phyloP scores from a whole-genome alignment of 2,797 vertebrate species.

The Megaceryle alcyon region DNA sequence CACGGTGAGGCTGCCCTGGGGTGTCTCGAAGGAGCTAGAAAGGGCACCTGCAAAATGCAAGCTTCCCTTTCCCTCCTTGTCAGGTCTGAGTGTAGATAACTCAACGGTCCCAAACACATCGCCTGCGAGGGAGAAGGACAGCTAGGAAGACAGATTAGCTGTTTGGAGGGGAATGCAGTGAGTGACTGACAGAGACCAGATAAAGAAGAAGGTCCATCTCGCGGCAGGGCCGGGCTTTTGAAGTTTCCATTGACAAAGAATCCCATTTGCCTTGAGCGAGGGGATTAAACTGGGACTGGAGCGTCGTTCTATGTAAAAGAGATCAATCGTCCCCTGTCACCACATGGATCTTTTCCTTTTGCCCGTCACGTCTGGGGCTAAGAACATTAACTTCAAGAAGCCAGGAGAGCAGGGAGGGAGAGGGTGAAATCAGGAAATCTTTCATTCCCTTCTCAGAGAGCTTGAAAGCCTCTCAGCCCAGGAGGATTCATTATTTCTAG shows the following conservation, averaged over 20 bases:
- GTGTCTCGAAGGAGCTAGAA: background rate
- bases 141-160: slow-evolving; percentile 69
- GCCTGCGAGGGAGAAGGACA: background rate
- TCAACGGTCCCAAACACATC: background rate
- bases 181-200: slow-evolving; percentile 70
- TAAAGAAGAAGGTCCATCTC: slow-evolving; percentile 70
- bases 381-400: slow-evolving; percentile 75
- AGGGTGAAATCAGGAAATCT: slow-evolving; percentile 61
- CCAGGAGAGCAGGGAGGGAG: slow-evolving; percentile 50
- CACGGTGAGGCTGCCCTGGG: background rate
- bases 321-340: slow-evolving; percentile 72
- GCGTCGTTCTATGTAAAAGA: slow-evolving; percentile 67
- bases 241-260: slow-evolving; percentile 77
- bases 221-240: slow-evolving; percentile 53
- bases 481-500: slow-evolving; percentile 68
- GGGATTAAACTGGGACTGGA: slow-evolving; percentile 74
- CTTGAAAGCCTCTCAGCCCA: slow-evolving; percentile 68
- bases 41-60: background rate
- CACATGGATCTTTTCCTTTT: slow-evolving; percentile 65
- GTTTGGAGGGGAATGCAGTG: slow-evolving; percentile 61
- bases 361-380: slow-evolving; percentile 49
- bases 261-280: slow-evolving; percentile 71
- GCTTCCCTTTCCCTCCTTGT: background rate
- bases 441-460: slow-evolving; percentile 65
- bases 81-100: slow-evolving; percentile 31